Evolutionary conservation across 2,797 vertebrate genomes (phyloP).

Genomic region (Melanotaenia parkinsoni): DNA sequence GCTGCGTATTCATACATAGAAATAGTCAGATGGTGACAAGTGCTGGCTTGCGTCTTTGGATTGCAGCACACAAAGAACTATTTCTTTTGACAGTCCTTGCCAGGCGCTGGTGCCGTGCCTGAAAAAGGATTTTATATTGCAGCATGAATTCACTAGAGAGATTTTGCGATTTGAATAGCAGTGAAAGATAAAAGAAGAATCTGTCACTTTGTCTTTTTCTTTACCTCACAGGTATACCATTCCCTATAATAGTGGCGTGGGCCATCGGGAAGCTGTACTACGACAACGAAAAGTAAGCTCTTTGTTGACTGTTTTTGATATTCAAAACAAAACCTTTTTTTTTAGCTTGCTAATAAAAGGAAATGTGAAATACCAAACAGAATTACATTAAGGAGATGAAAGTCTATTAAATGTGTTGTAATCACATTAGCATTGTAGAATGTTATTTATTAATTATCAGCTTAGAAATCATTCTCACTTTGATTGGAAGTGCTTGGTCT

Average conservation of each 20-base stretch:
- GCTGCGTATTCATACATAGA: slow-evolving; percentile 45
- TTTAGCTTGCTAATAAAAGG: slow-evolving; percentile 13
- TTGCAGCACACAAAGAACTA: slow-evolving; percentile 32
- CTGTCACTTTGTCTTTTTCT: slow-evolving; percentile 22
- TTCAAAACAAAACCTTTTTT: slow-evolving; percentile 1
- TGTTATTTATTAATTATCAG: slow-evolving; percentile 43
- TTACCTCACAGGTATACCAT: slow-evolving; percentile 89
- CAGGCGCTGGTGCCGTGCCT: slow-evolving; percentile 34
- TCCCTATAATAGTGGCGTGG: slow-evolving; percentile 96
- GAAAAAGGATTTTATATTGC: slow-evolving; percentile 35
- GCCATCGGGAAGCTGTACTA: slow-evolving; percentile 97
- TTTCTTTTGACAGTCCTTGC: slow-evolving; percentile 60
- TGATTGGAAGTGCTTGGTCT: slow-evolving; percentile 9
- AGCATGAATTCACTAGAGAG: slow-evolving; percentile 43
- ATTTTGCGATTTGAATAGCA: slow-evolving; percentile 40
- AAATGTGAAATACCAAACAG: slow-evolving; percentile 42
- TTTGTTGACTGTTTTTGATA: slow-evolving; percentile 7
- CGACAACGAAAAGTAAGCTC: slow-evolving; percentile 96
- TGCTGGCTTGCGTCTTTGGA: slow-evolving; percentile 45
- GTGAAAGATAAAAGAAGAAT: slow-evolving; percentile 37
- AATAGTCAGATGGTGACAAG: slow-evolving; percentile 36
- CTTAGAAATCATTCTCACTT: slow-evolving; percentile 1
- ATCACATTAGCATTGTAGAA: slow-evolving; percentile 51
- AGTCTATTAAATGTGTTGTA: slow-evolving; percentile 56
- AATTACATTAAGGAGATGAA: slow-evolving; percentile 46